These are phyloP conservation scores for Megamerina dolium DNA, from an alignment of 2,888 invertebrate genomes.

Conservation along the genomic window DNA sequence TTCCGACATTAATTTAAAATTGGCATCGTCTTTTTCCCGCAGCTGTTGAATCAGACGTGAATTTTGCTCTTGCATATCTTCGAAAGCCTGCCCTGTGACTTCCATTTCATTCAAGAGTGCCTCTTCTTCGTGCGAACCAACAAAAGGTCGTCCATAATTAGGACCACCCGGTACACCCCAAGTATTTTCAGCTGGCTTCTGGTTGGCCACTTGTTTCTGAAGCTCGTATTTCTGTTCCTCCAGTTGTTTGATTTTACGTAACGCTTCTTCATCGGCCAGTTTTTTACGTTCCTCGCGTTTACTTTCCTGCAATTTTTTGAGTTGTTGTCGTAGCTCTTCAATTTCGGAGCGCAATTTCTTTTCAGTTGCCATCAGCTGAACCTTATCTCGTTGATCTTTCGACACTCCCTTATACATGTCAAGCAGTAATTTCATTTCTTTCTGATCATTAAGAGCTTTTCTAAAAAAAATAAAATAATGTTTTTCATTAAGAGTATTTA, in stretches of 20 bases:
- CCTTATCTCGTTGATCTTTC: conserved; percentile 94
- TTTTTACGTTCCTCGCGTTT: conserved; percentile 87
- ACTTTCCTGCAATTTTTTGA: conserved; percentile 84
- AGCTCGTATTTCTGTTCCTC: conserved; percentile 90
- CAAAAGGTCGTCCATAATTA: conserved; percentile 60
- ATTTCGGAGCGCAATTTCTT: conserved; percentile 84
- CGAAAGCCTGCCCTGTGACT: conserved; percentile 97
- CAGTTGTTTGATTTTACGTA: conserved; percentile 86
- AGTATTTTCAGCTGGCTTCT: conserved; percentile 58
- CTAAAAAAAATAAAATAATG: conserved; percentile 49
- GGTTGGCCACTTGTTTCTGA: conserved; percentile 82
- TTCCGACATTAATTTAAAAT: conserved; percentile 98
- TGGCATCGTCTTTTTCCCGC: conserved; percentile 95
- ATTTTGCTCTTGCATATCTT: conserved; percentile 99
- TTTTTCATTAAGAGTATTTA: neutral
- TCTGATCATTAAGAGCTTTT: conserved; percentile 88
- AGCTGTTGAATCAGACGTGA: conserved; percentile 90
- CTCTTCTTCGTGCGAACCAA: conserved; percentile 84
- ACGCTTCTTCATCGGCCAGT: conserved; percentile 88
- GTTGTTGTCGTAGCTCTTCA: conserved; percentile 78
- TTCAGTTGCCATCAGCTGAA: conserved; percentile 91
- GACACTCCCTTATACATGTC: conserved; percentile 98
- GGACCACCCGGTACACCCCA: conserved; percentile 31
- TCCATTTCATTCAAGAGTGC: conserved; percentile 98
- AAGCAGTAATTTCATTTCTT: conserved; percentile 86